phyloP scores from a whole-genome alignment of 2,113 vertebrate genomes.

The Anthoscopus minutus region DNA sequence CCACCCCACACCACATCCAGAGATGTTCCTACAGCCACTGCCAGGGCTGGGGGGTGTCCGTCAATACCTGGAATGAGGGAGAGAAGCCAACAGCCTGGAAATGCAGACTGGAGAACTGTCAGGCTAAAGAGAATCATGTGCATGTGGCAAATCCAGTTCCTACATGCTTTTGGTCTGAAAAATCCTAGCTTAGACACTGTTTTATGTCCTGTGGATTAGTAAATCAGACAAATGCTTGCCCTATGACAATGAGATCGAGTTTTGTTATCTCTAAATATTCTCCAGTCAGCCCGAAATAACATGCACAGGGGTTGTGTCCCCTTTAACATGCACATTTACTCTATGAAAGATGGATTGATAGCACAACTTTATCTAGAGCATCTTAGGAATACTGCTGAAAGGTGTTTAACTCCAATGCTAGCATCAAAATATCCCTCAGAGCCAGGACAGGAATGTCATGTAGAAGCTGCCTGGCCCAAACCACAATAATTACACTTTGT shows the following conservation, averaged over 20 bases:
- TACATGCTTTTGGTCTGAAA: neutral
- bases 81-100: neutral
- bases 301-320: neutral
- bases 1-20: neutral
- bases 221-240: neutral
- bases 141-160: neutral
- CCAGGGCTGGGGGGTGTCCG: neutral
- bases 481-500: neutral
- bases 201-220: neutral
- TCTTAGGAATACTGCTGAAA: neutral
- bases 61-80: neutral
- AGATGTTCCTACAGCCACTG: neutral
- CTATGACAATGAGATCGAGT: neutral
- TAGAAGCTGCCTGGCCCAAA: neutral
- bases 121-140: neutral
- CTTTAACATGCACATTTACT: neutral
- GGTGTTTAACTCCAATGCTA: neutral
- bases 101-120: neutral
- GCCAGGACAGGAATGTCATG: neutral
- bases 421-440: neutral
- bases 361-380: neutral
- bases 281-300: neutral
- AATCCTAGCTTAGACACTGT: neutral
- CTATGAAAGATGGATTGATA: neutral
- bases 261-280: neutral